Conservation (phyloP, 2,888 invertebrate species). For the Monopis laevigella region DNA sequence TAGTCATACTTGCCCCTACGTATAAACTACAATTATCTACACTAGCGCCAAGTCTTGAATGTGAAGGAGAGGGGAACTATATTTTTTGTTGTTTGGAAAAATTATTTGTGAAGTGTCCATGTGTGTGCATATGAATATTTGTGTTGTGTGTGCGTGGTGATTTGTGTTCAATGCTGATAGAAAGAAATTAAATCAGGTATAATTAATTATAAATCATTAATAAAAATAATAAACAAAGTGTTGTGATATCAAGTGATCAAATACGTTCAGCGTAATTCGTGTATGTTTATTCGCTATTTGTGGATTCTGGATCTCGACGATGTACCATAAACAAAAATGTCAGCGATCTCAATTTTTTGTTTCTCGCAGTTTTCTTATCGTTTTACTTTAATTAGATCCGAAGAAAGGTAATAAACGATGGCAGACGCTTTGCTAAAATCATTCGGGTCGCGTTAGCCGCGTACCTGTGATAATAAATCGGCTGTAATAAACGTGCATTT, state of each 20-base stretch:
- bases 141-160: slow-evolving; percentile 69
- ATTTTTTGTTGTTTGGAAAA: slow-evolving; percentile 19
- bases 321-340: slow-evolving; percentile 70
- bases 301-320: slow-evolving; percentile 57
- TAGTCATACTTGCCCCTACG: too few relatives aligned
- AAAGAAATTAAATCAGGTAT: slow-evolving; percentile 62
- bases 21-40: too few relatives aligned
- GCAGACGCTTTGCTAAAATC: slow-evolving; percentile 48
- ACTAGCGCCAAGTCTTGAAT: slow-evolving; percentile 20
- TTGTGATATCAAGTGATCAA: slow-evolving; percentile 63
- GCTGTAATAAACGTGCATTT: slow-evolving; percentile 62
- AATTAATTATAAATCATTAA: slow-evolving; percentile 56
- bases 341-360: slow-evolving; percentile 69
- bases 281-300: slow-evolving; percentile 61
- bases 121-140: slow-evolving; percentile 55
- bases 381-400: slow-evolving; percentile 62
- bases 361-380: slow-evolving; percentile 62
- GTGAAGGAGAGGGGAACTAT: slow-evolving; percentile 17
- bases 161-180: slow-evolving; percentile 66
- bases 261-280: slow-evolving; percentile 64
- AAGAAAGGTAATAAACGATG: slow-evolving; percentile 60
- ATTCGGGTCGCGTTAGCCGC: slow-evolving; percentile 34
- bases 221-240: slow-evolving; percentile 49
- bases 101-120: slow-evolving; percentile 23
- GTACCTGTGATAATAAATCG: slow-evolving; percentile 49